Evolutionary conservation across 2,797 vertebrate species (phyloP).

Genomic region (Peromyscus eremicus): DNA sequence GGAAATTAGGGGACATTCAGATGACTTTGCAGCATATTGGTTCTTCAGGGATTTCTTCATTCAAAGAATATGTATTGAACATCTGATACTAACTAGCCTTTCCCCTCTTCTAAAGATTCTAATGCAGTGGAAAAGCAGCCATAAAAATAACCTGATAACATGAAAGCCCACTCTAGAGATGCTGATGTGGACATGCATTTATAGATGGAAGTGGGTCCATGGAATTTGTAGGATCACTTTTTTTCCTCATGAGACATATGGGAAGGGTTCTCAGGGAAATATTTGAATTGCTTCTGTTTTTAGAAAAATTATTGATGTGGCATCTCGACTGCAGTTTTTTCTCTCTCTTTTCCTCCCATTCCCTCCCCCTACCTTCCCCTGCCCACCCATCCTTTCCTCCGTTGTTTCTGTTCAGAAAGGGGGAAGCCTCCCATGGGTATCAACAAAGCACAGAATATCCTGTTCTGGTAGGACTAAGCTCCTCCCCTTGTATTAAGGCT

Average conservation of each 20-base stretch:
- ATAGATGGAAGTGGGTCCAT: neutral
- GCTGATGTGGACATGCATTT: neutral
- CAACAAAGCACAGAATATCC: neutral
- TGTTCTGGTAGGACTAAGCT: neutral
- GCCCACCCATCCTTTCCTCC: neutral
- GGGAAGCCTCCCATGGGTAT: neutral
- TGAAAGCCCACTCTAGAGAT: neutral
- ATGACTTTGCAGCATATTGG: neutral
- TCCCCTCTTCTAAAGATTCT: neutral
- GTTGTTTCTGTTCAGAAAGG: neutral
- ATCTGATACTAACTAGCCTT: neutral
- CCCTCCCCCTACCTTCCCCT: neutral
- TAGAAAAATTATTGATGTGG: neutral
- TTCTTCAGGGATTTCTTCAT: neutral
- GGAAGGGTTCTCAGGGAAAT: neutral
- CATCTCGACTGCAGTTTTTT: neutral
- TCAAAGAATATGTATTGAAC: neutral
- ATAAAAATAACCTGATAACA: neutral
- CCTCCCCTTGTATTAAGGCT: no score
- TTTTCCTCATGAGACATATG: neutral
- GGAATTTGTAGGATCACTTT: neutral
- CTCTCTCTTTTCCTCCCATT: neutral
- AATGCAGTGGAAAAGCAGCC: neutral
- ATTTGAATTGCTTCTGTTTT: slow-evolving; percentile 4
- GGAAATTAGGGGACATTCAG: neutral